Evolutionary conservation across 2,113 vertebrate genomes (phyloP).

Genomic region (Rhegmatorhina hoffmannsi): DNA sequence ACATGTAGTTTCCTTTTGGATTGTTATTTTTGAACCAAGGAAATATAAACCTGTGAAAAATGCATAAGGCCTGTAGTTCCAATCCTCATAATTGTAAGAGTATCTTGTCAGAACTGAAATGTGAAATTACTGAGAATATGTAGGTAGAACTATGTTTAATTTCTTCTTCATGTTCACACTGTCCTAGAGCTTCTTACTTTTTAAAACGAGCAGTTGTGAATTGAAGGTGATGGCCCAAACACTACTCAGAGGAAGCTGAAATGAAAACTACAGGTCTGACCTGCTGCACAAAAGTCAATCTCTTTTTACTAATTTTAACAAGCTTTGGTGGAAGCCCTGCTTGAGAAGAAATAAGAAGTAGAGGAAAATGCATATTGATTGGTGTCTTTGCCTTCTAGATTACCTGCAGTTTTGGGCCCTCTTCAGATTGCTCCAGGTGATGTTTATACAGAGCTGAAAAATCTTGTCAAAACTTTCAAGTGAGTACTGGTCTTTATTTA

Average conservation of each 20-base stretch:
- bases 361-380: background rate
- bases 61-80: background rate
- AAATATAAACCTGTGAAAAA: background rate
- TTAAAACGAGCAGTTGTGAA: background rate
- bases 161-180: background rate
- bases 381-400: slow-evolving; percentile 71
- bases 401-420: slow-evolving; percentile 82
- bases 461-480: slow-evolving; percentile 91
- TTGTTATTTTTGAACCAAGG: background rate
- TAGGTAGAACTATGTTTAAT: background rate
- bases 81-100: background rate
- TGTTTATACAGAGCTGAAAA: slow-evolving; percentile 85
- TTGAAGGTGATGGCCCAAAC: background rate
- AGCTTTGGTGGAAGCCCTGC: background rate
- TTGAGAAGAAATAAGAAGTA: background rate
- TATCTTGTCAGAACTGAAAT: background rate
- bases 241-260: background rate
- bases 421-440: slow-evolving; percentile 84
- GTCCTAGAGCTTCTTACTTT: background rate
- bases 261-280: background rate
- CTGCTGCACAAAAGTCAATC: background rate
- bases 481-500: slow-evolving; percentile 64
- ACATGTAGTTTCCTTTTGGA: background rate
- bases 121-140: background rate
- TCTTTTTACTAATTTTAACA: background rate